Conservation (phyloP, 1,140 invertebrate genomes). For the Zaprionus tsacasi region DNA sequence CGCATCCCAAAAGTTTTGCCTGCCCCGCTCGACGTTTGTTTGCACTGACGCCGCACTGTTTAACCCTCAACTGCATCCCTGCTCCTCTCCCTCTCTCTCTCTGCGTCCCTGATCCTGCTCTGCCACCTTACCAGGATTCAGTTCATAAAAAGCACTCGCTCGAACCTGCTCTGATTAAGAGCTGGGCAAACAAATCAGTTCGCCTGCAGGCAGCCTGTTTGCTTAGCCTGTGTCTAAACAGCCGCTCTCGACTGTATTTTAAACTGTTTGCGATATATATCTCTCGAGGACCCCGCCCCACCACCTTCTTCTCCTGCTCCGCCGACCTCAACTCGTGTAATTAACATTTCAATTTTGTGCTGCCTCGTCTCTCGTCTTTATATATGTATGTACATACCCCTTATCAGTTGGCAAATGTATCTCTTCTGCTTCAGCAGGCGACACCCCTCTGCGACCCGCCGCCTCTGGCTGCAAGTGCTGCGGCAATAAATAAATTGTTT, state of each 20-base stretch:
- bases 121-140: not conserved
- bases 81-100: constrained; percentile 19
- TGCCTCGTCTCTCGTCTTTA: not conserved
- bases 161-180: constrained; percentile 72
- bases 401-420: constrained; percentile 74
- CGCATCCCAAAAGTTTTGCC: constrained; percentile 1
- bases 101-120: too few relatives aligned
- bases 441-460: not conserved
- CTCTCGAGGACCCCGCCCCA: not conserved
- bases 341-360: constrained; percentile 82
- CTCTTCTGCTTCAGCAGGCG: constrained; percentile 63
- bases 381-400: not conserved
- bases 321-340: constrained; percentile 51
- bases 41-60: constrained; percentile 53
- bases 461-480: constrained; percentile 12
- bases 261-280: constrained; percentile 69
- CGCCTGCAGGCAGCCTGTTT: constrained; percentile 57
- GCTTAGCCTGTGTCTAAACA: constrained; percentile 79
- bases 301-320: not conserved
- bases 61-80: constrained; percentile 42
- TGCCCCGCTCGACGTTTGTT: constrained; percentile 32
- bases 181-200: constrained; percentile 75
- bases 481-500: constrained; percentile 74
- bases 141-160: constrained; percentile 56
- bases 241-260: constrained; percentile 72